Evolutionary conservation across 2,888 invertebrate species (phyloP).

Genomic region (Hermaeophaga mercurialis): DNA sequence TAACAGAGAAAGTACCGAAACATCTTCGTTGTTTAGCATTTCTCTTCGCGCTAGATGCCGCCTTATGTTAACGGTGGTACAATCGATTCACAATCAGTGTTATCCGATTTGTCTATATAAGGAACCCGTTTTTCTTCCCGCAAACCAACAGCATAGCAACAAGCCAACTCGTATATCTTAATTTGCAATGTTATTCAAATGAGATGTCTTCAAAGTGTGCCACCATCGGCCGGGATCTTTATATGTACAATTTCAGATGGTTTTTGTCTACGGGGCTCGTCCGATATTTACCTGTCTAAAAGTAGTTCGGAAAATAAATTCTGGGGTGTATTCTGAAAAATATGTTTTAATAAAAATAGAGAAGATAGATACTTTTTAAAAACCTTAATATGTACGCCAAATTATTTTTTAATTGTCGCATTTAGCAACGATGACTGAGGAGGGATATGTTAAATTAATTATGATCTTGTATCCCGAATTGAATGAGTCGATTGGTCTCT

Average conservation of each 20-base stretch:
- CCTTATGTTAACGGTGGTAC: conserved; percentile 4
- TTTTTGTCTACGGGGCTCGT: conserved; percentile 19
- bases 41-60: conserved; percentile 1
- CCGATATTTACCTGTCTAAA: neutral
- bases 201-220: conserved; percentile 48
- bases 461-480: too few relatives aligned
- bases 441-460: too few relatives aligned
- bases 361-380: too few relatives aligned
- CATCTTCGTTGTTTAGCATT: too few relatives aligned
- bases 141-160: conserved; percentile 5
- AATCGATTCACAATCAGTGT: conserved; percentile 20
- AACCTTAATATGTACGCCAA: too few relatives aligned
- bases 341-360: too few relatives aligned
- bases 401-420: too few relatives aligned
- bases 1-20: too few relatives aligned
- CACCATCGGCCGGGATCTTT: conserved; percentile 33
- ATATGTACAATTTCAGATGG: conserved; percentile 21
- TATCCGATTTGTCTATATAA: conserved; percentile 24
- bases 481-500: too few relatives aligned
- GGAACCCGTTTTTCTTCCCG: conserved; percentile 19
- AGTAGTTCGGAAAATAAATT: too few relatives aligned
- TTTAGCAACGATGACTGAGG: too few relatives aligned
- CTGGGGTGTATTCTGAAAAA: too few relatives aligned
- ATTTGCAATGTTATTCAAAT: conserved; percentile 50
- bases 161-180: conserved; percentile 43